phyloP scores from a whole-genome alignment of 2,797 vertebrate genomes.

The Melanotaenia boesemani region DNA sequence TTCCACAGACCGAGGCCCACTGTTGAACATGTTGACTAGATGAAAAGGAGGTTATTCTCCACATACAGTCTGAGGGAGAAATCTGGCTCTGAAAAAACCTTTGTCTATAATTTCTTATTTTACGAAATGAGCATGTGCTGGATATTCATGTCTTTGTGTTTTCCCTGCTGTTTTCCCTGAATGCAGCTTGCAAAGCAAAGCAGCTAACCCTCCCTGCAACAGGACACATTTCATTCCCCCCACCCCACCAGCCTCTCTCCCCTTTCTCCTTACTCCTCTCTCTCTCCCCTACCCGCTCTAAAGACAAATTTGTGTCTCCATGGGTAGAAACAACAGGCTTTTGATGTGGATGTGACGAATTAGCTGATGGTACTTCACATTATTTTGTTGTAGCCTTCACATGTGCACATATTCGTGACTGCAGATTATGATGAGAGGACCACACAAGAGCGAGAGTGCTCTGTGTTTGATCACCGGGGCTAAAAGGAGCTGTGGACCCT shows the following conservation, averaged over 20 bases:
- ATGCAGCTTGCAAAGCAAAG: conserved; percentile 51
- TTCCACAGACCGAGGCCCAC: not conserved
- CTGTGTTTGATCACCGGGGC: not conserved
- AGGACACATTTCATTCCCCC: conserved; percentile 52
- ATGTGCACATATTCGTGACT: not conserved
- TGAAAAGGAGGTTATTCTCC: too few species aligned
- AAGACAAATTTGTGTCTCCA: conserved; percentile 19
- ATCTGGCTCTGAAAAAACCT: not conserved
- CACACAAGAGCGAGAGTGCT: not conserved
- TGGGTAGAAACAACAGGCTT: not conserved
- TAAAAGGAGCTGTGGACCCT: not conserved
- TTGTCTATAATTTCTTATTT: not conserved
- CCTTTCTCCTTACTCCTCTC: too few species aligned
- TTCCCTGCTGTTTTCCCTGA: conserved; percentile 5
- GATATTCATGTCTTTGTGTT: not conserved
- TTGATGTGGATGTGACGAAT: conserved; percentile 7
- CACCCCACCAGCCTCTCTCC: not conserved
- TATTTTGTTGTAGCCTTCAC: not conserved
- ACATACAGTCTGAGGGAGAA: not conserved
- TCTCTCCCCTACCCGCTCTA: too few species aligned
- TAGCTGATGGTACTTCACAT: not conserved
- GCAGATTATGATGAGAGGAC: not conserved
- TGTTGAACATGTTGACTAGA: not conserved
- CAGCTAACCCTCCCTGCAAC: conserved; percentile 63
- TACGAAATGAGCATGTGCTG: not conserved